Conservation (phyloP, 2,113 vertebrate species). For the Glareola pratincola region DNA sequence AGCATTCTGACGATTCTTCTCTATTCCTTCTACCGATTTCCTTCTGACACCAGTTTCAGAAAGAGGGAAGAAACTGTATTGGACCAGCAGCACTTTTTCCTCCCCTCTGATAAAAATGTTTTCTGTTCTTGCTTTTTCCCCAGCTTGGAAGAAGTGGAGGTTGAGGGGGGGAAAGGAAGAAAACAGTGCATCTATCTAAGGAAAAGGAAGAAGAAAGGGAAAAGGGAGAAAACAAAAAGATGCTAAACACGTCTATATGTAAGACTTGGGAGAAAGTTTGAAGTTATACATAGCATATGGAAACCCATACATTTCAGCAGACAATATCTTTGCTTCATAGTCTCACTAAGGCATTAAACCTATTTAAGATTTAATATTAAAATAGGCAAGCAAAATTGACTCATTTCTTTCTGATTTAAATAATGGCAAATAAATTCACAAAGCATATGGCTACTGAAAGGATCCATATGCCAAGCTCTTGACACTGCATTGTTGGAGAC, state of each 20-base stretch:
- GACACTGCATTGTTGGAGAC: neutral
- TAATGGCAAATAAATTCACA: neutral
- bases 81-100: neutral
- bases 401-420: neutral
- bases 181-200: neutral
- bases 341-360: neutral
- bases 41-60: neutral
- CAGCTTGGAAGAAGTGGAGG: neutral
- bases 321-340: neutral
- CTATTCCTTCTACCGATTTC: neutral
- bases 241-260: neutral
- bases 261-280: neutral
- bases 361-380: neutral
- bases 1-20: neutral
- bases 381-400: neutral
- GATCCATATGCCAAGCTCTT: neutral
- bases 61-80: neutral
- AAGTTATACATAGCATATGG: neutral
- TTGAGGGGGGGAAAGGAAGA: neutral
- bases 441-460: neutral
- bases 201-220: neutral
- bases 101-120: neutral
- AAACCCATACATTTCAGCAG: neutral
- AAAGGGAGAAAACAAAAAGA: neutral
- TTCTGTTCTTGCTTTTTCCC: neutral